phyloP scores from a whole-genome alignment of 1,140 invertebrate genomes.

The Drosophila kepulauana region DNA sequence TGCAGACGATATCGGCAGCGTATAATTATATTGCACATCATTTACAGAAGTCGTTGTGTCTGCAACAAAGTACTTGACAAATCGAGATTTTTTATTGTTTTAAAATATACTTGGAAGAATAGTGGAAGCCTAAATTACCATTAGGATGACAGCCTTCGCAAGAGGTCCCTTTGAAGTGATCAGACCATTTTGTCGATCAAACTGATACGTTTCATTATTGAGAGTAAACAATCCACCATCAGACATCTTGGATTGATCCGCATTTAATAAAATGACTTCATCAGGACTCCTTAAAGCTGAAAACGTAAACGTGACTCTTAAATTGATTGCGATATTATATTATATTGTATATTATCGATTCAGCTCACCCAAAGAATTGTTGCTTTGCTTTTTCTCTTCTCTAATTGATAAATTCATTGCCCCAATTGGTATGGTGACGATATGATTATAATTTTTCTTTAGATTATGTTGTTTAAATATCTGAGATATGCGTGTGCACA shows the following conservation, averaged over 20 bases:
- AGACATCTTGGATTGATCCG: constrained; percentile 90
- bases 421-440: constrained; percentile 92
- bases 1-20: constrained; percentile 86
- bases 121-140: constrained; percentile 43
- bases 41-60: constrained; percentile 87
- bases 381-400: constrained; percentile 90
- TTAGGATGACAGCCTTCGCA: constrained; percentile 44
- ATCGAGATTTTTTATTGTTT: not conserved
- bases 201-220: constrained; percentile 92
- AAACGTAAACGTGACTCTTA: not conserved
- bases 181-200: constrained; percentile 84
- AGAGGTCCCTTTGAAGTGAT: constrained; percentile 57
- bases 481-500: constrained; percentile 90
- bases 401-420: constrained; percentile 95
- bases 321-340: not conserved
- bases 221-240: constrained; percentile 90
- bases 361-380: constrained; percentile 94
- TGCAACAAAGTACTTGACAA: constrained; percentile 88
- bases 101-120: not conserved
- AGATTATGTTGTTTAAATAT: constrained; percentile 91
- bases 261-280: constrained; percentile 90
- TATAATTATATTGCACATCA: constrained; percentile 95
- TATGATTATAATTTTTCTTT: constrained; percentile 92
- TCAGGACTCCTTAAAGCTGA: constrained; percentile 88
- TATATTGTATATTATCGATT: not conserved